Evolutionary conservation across 2,888 invertebrate genomes (phyloP).

Genomic region (Cheilosia soror): DNA sequence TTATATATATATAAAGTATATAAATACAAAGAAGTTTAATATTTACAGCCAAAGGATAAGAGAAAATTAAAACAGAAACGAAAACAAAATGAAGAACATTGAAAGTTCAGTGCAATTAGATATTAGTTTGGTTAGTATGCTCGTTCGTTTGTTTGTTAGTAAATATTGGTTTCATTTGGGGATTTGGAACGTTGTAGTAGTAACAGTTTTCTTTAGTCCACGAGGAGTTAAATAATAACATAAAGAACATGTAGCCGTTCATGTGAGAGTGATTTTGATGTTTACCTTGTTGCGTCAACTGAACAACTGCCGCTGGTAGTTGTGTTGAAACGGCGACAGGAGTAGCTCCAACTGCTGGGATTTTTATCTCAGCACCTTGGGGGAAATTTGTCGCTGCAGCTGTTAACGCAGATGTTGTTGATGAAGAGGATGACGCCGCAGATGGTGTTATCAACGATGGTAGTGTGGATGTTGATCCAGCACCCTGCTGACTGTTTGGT

Average conservation of each 20-base stretch:
- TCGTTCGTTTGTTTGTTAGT: conserved; percentile 39
- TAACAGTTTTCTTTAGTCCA: conserved; percentile 21
- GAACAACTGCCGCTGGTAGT: conserved; percentile 87
- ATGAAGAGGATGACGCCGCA: conserved; percentile 40
- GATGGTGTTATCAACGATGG: conserved; percentile 69
- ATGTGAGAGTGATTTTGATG: conserved; percentile 3
- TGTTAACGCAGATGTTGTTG: conserved; percentile 40
- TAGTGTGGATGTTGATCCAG: conserved; percentile 56
- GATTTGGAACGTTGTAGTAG: conserved; percentile 21
- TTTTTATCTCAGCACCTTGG: conserved; percentile 86
- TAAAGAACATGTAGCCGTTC: conserved; percentile 8
- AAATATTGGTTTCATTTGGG: conserved; percentile 63
- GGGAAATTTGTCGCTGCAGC: conserved; percentile 77
- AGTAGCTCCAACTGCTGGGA: conserved; percentile 86
- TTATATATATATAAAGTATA: conserved; percentile 27
- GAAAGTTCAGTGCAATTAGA: conserved; percentile 68
- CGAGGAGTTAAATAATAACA: conserved; percentile 48
- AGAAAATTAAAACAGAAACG: conserved; percentile 26
- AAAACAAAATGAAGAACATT: conserved; percentile 51
- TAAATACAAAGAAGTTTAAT: conserved; percentile 59
- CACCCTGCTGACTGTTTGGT: conserved; percentile 65
- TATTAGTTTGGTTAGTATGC: conserved; percentile 45
- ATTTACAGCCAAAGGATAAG: conserved; percentile 68
- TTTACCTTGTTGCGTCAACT: conserved; percentile 86
- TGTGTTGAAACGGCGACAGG: conserved; percentile 87